Evolutionary conservation across 2,797 vertebrate species (phyloP), one percentile per base, ranked within the genome.

Genomic region (Acipenser ruthenus): DNA sequence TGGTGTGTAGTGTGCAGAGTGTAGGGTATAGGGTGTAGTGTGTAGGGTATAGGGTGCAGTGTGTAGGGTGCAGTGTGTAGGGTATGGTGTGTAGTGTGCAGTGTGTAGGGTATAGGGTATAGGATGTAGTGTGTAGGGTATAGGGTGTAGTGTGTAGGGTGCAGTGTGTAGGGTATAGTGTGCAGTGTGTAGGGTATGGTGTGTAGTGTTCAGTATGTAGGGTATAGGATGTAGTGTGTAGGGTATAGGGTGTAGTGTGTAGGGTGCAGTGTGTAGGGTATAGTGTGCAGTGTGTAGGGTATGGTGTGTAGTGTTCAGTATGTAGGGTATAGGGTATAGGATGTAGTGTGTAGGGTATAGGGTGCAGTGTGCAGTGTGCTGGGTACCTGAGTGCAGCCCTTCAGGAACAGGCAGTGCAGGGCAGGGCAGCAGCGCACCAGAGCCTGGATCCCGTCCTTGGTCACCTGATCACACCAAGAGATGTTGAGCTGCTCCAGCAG

Each of bases 381-480:
- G 11, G 8, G n/a, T 91, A 96, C 96, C 94, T 97, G 95, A 0
- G 94, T 97, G 87, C 96, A 98, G 81, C 96, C 96, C 70, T 96
- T 97, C 60, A 99, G 92, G 75, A 95, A 98, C 71, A 96, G 91
- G 65, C 91, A 92, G 76, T 92, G 93, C 63, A 99, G 91, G 60
- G 94, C 93, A 0, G 92, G 93, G 60, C 96, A 98, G 79, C 88
- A 96, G 69, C 90, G 87, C 70, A 97, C 96, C 83, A 98, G 86
- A 0, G 93, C 95, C 85, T 97, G 94, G 79, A 99, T 90, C 55
- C 96, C 96, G 6, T 98, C 96, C 90, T 96, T 97, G 53, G 94
- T 95, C 84, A 99, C 92, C 86, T 97, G 95, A 83, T 98, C 95
- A 69, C 96, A 98, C 96, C 95, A 98, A 72, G 96, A 98, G 85